Evolutionary conservation across 2,797 vertebrate species (phyloP).

Genomic region (Chiroxiphia lanceolata): DNA sequence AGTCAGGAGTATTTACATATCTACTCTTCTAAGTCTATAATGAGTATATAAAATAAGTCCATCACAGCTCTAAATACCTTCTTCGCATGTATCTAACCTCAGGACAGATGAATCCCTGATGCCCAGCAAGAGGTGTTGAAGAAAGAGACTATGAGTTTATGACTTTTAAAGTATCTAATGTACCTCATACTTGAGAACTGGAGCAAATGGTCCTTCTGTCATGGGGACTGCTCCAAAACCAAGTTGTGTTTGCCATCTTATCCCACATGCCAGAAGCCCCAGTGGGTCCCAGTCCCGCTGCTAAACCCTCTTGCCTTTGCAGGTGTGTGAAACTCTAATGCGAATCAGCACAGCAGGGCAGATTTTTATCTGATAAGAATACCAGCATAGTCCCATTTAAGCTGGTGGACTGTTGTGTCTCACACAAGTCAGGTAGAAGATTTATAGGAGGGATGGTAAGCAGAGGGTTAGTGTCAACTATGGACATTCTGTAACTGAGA

Average conservation of each 20-base stretch:
- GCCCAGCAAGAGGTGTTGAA: neutral
- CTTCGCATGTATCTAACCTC: neutral
- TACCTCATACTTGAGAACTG: neutral
- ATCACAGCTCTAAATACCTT: neutral
- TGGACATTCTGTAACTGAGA: neutral
- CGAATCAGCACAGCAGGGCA: neutral
- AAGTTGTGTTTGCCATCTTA: neutral
- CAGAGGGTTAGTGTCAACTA: neutral
- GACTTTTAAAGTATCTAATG: neutral
- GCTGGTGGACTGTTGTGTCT: neutral
- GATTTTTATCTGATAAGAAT: neutral
- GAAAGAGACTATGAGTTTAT: neutral
- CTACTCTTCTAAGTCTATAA: neutral
- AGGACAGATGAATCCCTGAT: neutral
- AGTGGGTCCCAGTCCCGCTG: neutral
- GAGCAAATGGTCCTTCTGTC: neutral
- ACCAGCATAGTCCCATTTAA: neutral
- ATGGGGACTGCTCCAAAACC: neutral
- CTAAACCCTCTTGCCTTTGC: neutral
- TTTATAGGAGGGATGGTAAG: neutral
- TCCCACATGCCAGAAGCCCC: neutral
- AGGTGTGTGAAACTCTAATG: neutral
- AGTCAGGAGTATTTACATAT: neutral
- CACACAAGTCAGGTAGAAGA: neutral
- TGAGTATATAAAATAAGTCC: neutral